Base-by-base conservation (phyloP, 2,888 invertebrate species). In the Tachystola acroxantha region DNA sequence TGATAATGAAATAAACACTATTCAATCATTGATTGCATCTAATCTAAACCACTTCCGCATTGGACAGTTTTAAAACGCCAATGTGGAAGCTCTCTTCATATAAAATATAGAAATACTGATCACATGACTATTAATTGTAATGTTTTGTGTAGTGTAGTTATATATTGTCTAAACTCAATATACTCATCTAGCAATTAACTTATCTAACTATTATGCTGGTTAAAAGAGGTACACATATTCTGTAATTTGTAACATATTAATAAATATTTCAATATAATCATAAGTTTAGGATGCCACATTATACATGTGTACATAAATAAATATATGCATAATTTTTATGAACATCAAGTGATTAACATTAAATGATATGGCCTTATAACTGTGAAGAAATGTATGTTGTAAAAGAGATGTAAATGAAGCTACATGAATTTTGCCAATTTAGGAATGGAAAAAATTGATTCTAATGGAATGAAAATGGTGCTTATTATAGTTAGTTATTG, bases 401-500 rank as follows among this genome's bases (percentile, higher is more conserved):
- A 50, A 49, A 40, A 45, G 34, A 45, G 47, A 49, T 41, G 42
- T 39, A 40, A 41, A 27, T 36, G 40, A 36, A 41, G 39, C 40
- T 47, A 44, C 34, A 58, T 56, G 53, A 61, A 62, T 64, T n/a
- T n/a, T 67, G 65, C 69, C 65, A 69, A 66, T 61, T 54, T 53
- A 50, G 57, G 50, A 60, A 58, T 55, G 48, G 41, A 49, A 45
- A 38, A 42, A 45, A 30, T 37, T 37, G 37, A 46, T 36, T 36
- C 39, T 47, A 48, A 48, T 72, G 64, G 69, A 75, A 76, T 76
- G 69, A 77, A 72, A 71, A 81, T 84, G 86, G 86, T 86, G 86
- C 86, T 86, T 84, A 69, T 64, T 65, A 80, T 43, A 84, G 81
- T 79, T 85, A 85, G 84, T 74, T 69, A 63, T 71, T 86, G 86